Conservation (phyloP, 2,888 invertebrate genomes). For the Buathra laborator region DNA sequence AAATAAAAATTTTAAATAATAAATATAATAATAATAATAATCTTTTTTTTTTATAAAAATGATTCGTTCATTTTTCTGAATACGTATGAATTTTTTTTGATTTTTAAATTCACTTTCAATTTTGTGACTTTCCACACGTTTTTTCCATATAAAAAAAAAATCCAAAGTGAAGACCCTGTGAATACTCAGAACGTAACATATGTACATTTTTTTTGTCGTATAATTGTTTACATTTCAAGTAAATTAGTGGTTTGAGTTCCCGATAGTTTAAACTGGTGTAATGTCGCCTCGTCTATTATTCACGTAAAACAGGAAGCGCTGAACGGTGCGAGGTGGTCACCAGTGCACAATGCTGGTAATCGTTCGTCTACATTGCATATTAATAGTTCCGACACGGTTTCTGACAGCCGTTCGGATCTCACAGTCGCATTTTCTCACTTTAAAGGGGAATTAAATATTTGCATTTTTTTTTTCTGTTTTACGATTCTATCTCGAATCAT, state of each 20-base stretch:
- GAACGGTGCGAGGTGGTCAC: constrained; percentile 73
- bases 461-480: not conserved
- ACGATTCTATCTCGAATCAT: not conserved
- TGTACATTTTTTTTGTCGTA: not conserved
- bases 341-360: constrained; percentile 83
- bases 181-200: not conserved
- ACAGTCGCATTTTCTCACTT: not conserved
- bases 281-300: constrained; percentile 79
- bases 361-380: constrained; percentile 60
- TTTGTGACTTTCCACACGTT: too few relatives aligned
- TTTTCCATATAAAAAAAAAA: too few relatives aligned
- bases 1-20: too few relatives aligned
- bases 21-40: too few relatives aligned
- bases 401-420: constrained; percentile 44
- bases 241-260: not conserved
- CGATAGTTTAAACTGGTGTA: constrained; percentile 1
- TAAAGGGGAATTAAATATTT: not conserved
- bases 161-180: too few relatives aligned
- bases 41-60: too few relatives aligned
- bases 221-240: not conserved
- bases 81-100: too few relatives aligned
- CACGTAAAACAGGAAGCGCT: constrained; percentile 80
- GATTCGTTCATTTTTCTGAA: too few relatives aligned
- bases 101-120: too few relatives aligned
- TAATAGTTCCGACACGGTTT: not conserved